Percentiles rank a stretch among this genome's conserved stretches.
Evolutionary conservation across 2,888 invertebrate genomes (phyloP).

Genomic region (Habrosyne pyritoides): DNA sequence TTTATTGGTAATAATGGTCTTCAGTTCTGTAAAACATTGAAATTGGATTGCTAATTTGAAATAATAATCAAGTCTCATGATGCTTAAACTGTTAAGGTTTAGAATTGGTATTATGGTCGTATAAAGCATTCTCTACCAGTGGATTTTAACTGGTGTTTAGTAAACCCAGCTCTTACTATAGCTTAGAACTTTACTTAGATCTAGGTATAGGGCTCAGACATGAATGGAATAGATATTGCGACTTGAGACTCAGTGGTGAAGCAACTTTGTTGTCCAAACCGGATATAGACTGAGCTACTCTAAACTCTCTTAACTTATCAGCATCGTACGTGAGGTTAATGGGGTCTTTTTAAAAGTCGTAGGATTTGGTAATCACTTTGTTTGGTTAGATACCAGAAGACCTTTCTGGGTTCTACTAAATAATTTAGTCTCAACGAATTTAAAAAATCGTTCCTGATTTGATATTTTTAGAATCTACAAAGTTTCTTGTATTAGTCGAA

Average conservation of each 20-base stretch:
- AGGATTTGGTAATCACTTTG: conserved; percentile 12
- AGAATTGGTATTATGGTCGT: background rate
- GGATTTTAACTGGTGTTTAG: background rate
- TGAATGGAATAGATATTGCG: conserved; percentile 47
- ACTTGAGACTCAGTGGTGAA: conserved; percentile 43
- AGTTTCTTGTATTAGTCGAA: too few relatives aligned
- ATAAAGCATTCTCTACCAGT: background rate
- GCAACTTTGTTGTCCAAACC: conserved; percentile 52
- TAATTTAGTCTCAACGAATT: background rate
- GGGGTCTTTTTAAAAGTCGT: conserved; percentile 12
- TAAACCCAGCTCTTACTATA: conserved; percentile 9
- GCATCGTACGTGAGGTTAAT: conserved; percentile 9
- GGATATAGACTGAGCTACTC: conserved; percentile 21
- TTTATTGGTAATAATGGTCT: too few relatives aligned
- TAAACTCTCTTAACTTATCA: conserved; percentile 11
- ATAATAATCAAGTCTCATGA: too few relatives aligned
- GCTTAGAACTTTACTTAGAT: conserved; percentile 9
- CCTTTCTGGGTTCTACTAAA: too few relatives aligned
- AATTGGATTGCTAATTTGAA: background rate
- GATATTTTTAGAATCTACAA: too few relatives aligned
- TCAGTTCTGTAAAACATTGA: background rate
- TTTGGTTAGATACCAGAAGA: background rate
- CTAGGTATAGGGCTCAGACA: conserved; percentile 38
- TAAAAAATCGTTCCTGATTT: background rate
- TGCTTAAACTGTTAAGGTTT: background rate